Conservation (phyloP, 2,113 vertebrate genomes). For the Kryptolebias marmoratus region DNA sequence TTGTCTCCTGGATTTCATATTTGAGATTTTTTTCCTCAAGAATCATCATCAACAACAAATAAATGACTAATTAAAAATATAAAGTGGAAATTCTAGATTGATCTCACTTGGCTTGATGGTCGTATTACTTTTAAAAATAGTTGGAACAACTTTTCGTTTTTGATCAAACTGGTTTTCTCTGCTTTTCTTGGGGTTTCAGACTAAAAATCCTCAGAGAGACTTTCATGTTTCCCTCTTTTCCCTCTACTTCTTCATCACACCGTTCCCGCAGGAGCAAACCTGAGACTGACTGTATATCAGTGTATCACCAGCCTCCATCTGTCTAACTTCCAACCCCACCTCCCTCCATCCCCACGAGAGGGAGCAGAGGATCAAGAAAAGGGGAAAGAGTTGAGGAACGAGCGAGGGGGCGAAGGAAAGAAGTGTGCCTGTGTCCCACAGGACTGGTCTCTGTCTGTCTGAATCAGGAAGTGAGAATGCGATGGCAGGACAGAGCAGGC, state of each 20-base stretch:
- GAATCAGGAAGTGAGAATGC: constrained; percentile 78
- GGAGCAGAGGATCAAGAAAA: constrained; percentile 51
- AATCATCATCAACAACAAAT: neutral
- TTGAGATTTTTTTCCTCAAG: neutral
- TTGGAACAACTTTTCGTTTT: neutral
- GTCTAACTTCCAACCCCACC: constrained; percentile 49
- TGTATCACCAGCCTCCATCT: constrained; percentile 54
- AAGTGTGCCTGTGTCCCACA: constrained; percentile 65
- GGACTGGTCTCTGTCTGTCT: constrained; percentile 73
- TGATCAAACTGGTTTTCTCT: neutral
- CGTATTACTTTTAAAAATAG: too few species aligned
- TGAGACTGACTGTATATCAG: constrained; percentile 52
- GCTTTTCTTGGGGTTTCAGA: constrained; percentile 23
- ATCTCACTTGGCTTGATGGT: neutral
- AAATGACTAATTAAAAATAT: neutral
- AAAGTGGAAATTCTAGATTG: neutral
- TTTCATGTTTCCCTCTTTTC: constrained; percentile 12
- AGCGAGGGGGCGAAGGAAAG: constrained; percentile 53
- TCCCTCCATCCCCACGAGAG: constrained; percentile 55
- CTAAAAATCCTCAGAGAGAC: constrained; percentile 20
- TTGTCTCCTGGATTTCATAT: neutral
- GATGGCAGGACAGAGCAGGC: constrained; percentile 63
- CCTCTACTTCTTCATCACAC: constrained; percentile 53
- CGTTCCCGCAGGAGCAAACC: constrained; percentile 64
- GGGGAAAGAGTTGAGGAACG: constrained; percentile 37